phyloP scores from a whole-genome alignment of 2,797 vertebrate genomes.

The Sylvilagus floridanus region DNA sequence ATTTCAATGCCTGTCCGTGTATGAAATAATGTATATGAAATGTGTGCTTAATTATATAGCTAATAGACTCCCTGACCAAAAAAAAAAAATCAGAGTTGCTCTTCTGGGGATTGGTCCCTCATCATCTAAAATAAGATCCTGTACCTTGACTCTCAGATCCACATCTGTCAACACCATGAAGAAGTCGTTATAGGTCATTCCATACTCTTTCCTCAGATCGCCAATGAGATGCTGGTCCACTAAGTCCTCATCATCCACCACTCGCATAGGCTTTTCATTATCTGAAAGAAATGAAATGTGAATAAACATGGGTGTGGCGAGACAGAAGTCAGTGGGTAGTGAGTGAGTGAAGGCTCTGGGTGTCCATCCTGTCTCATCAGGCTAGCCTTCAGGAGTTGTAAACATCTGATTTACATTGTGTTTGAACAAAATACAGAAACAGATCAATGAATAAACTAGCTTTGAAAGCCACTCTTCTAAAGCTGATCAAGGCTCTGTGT shows the following conservation, averaged over 20 bases:
- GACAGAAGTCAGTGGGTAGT: not conserved
- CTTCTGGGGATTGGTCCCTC: not conserved
- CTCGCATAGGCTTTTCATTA: constrained; percentile 97
- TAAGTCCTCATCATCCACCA: constrained; percentile 95
- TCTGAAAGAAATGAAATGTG: constrained; percentile 89
- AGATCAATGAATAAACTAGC: not conserved
- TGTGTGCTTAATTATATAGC: not conserved
- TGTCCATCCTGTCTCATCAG: not conserved
- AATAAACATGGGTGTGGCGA: constrained; percentile 54
- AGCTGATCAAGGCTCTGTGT: not conserved
- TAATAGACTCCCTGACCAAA: not conserved
- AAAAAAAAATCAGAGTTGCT: not conserved
- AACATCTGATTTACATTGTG: not conserved
- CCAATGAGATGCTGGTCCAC: constrained; percentile 96
- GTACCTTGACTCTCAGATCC: constrained; percentile 97
- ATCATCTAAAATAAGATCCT: constrained; percentile 5
- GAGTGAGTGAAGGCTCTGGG: not conserved
- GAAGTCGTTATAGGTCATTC: constrained; percentile 97
- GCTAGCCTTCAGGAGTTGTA: not conserved
- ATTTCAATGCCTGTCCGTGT: constrained; percentile 34
- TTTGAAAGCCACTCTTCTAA: constrained; percentile 33
- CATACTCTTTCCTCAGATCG: constrained; percentile 95
- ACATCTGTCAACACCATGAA: constrained; percentile 97
- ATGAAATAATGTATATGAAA: not conserved
- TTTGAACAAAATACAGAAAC: not conserved